phyloP scores from a whole-genome alignment of 30 jellyfish, hydroid and myxozoan genomes.

The Aurelia aurita region DNA sequence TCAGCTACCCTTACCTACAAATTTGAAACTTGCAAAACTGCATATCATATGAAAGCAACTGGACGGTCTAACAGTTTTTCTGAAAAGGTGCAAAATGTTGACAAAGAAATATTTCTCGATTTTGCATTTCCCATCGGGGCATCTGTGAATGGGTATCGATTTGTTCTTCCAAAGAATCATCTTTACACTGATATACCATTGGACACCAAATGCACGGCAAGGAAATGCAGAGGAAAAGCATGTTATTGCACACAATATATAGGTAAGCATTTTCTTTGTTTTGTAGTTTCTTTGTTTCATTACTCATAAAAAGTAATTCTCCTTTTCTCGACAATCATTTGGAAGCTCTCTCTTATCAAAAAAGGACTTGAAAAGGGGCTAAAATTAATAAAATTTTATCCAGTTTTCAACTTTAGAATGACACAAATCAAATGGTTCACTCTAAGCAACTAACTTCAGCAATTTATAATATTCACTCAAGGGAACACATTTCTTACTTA shows the following conservation, averaged over 20 bases:
- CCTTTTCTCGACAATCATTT: too few species aligned
- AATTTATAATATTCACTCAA: too few species aligned
- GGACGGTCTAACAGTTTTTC: slow-evolving; percentile 54
- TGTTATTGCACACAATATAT: slow-evolving; percentile 46
- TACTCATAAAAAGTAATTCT: not conserved
- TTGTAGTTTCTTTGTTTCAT: not conserved
- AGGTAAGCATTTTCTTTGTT: slow-evolving; percentile 23
- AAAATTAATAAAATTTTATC: too few species aligned
- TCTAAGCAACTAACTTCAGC: too few species aligned
- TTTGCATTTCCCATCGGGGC: slow-evolving; percentile 95
- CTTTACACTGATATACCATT: slow-evolving; percentile 55
- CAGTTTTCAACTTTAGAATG: too few species aligned
- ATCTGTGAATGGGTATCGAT: slow-evolving; percentile 75
- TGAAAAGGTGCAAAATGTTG: slow-evolving; percentile 50
- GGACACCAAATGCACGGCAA: slow-evolving; percentile 61
- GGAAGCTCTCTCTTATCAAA: too few species aligned
- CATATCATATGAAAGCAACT: slow-evolving; percentile 43
- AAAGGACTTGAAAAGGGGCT: too few species aligned
- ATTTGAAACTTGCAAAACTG: slow-evolving; percentile 47
- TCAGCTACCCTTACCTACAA: slow-evolving; percentile 50
- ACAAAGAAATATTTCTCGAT: slow-evolving; percentile 73
- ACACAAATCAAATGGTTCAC: too few species aligned
- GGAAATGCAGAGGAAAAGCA: slow-evolving; percentile 70
- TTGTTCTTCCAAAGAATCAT: slow-evolving; percentile 73
- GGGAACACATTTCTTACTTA: too few species aligned